A percentile compares a stretch with the other conserved stretches of the same genome.
Conservation (phyloP, 2,888 invertebrate genomes). For the Phragmatobia fuliginosa region DNA sequence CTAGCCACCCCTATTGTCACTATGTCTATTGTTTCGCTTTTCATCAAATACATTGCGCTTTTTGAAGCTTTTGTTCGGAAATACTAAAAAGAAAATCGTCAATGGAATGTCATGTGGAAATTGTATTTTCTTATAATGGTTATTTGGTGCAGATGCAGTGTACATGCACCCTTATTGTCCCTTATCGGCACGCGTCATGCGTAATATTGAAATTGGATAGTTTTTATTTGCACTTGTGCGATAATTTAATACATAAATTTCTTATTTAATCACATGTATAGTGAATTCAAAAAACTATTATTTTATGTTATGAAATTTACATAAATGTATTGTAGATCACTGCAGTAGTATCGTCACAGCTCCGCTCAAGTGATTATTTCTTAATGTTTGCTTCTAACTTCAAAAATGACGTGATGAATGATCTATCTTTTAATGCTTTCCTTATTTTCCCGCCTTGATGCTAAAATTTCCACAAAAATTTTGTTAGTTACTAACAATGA, state of each 20-base stretch:
- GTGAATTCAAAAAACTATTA: not conserved
- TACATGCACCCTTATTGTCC: slow-evolving; percentile 58
- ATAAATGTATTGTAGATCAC: not conserved
- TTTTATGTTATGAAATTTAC: no score
- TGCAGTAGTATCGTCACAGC: not conserved
- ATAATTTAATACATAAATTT: slow-evolving; percentile 26
- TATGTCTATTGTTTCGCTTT: slow-evolving; percentile 29
- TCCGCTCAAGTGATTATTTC: not conserved
- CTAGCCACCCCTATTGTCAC: slow-evolving; percentile 29
- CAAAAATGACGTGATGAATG: no score
- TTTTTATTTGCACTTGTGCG: slow-evolving; percentile 43
- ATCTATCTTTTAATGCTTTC: no score
- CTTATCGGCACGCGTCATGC: slow-evolving; percentile 52
- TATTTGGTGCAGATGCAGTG: slow-evolving; percentile 37
- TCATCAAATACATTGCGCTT: slow-evolving; percentile 32
- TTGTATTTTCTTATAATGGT: not conserved
- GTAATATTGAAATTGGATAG: slow-evolving; percentile 49
- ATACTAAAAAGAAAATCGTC: not conserved
- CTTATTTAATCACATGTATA: slow-evolving; percentile 12
- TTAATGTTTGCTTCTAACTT: no score
- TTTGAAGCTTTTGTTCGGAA: not conserved
- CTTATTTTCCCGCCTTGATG: no score
- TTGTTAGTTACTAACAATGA: no score
- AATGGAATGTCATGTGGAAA: not conserved
- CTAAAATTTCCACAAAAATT: no score